Evolutionary conservation across 2,113 vertebrate species (phyloP).

Genomic region (Bubalus kerabau): DNA sequence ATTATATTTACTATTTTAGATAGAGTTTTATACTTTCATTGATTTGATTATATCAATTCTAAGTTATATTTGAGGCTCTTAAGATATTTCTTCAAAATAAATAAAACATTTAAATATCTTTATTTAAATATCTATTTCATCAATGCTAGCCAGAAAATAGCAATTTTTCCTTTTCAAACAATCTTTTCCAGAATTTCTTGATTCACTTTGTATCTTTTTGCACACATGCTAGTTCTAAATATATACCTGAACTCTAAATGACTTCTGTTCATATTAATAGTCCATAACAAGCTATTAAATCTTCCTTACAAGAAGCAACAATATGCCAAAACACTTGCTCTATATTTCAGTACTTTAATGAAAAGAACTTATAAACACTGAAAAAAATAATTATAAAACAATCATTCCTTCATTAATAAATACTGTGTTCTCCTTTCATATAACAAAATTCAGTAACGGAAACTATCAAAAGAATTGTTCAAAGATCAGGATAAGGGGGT

Average conservation of each 20-base stretch:
- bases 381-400: slow-evolving; percentile 16
- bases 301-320: slow-evolving; percentile 79
- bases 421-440: neutral
- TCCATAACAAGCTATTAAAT: slow-evolving; percentile 82
- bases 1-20: slow-evolving; percentile 41
- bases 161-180: slow-evolving; percentile 62
- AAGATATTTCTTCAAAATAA: slow-evolving; percentile 35
- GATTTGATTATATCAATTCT: slow-evolving; percentile 19
- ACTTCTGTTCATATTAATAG: slow-evolving; percentile 83
- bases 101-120: slow-evolving; percentile 6
- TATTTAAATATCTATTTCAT: slow-evolving; percentile 13
- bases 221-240: slow-evolving; percentile 82
- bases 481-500: neutral
- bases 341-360: slow-evolving; percentile 64
- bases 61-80: neutral
- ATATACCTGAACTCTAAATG: slow-evolving; percentile 84
- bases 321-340: slow-evolving; percentile 76
- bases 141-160: slow-evolving; percentile 18
- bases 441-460: neutral
- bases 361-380: slow-evolving; percentile 19
- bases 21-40: neutral
- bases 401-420: neutral
- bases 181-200: slow-evolving; percentile 79
- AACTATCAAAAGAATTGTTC: neutral
- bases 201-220: slow-evolving; percentile 78